phyloP scores from a whole-genome alignment of 2,113 vertebrate genomes.

The Gymnobelideus leadbeateri region DNA sequence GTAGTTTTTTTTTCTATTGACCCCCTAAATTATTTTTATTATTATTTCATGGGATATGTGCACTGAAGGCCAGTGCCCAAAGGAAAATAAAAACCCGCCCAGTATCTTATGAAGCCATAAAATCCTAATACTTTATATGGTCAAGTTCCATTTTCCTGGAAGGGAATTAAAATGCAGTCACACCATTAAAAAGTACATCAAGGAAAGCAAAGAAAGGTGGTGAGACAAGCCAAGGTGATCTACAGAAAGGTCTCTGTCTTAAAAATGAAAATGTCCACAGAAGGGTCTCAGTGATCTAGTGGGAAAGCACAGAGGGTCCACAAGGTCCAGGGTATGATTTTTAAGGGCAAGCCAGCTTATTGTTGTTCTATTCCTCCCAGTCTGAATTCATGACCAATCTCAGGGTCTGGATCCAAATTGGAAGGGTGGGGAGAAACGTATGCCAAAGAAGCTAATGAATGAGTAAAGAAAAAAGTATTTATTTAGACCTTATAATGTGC shows the following conservation, averaged over 20 bases:
- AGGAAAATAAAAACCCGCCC: not conserved
- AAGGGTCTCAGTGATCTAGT: not conserved
- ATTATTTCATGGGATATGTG: not conserved
- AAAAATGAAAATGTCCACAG: not conserved
- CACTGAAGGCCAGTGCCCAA: not conserved
- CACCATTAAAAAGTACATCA: constrained; percentile 28
- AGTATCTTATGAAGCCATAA: not conserved
- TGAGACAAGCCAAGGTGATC: not conserved
- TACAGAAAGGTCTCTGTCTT: not conserved
- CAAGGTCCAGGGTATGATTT: not conserved
- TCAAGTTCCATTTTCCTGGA: constrained; percentile 17
- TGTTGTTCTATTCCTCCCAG: not conserved
- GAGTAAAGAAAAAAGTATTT: not conserved
- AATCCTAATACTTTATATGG: not conserved
- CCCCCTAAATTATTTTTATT: not conserved
- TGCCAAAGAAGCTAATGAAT: not conserved
- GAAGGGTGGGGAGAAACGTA: not conserved
- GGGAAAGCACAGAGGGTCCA: not conserved
- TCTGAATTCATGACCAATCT: not conserved
- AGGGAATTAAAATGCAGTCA: constrained; percentile 33
- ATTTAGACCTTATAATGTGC: not conserved
- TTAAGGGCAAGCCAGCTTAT: not conserved
- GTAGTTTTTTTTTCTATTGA: not conserved
- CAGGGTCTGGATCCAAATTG: not conserved
- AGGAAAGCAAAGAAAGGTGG: not conserved